Evolutionary conservation across 2,888 invertebrate genomes (phyloP), one percentile per base, ranked within the genome.

Genomic region (Athalia circularis): DNA sequence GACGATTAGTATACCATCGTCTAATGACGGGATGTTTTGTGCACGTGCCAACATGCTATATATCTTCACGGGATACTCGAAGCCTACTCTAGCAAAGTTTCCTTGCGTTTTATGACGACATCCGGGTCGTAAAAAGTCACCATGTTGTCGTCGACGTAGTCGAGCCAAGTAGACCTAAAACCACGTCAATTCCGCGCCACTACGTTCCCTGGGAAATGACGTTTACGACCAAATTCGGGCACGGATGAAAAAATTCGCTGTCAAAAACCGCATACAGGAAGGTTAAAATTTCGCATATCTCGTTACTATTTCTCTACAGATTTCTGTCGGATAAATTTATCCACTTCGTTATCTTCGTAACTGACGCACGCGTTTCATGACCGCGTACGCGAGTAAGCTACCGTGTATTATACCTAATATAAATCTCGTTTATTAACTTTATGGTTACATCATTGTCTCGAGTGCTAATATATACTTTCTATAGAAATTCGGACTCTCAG

Each of bases 1-100:
- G 29, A 29, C 0, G 29, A 29, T 29, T 29, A 29, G 29, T 29
- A 29, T 29, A 29, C 29, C 29, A 29, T 29, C 29, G 29, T 2
- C 29, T 29, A 29, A 29, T 29, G 29, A 29, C 29, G 29, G 29
- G 68, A 54, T 50, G 13, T 54, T 43, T 6, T 54, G 29, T 29
- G 2, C 29, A 29, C 43, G 29, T 68, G 54, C 68, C 67, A 67
- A 67, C 45, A 67, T 67, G 15, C 50, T 67, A 50, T 52, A 52
- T n/a, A n/a, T 50, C 13, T 15, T 29, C 50, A 82, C 0, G 81
- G 80, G 7, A 79, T 83, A 9, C 81, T 85, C 1, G 80, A 83
- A n/a, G 57, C 81, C 0, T 29, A 29, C 29, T 62, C 80, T 50
- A 5, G 9, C n/a, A 29, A 68, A 52, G 50, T 48, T 65, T 6